Evolutionary conservation across 2,888 invertebrate species (phyloP).

Genomic region (Cryptus armator): DNA sequence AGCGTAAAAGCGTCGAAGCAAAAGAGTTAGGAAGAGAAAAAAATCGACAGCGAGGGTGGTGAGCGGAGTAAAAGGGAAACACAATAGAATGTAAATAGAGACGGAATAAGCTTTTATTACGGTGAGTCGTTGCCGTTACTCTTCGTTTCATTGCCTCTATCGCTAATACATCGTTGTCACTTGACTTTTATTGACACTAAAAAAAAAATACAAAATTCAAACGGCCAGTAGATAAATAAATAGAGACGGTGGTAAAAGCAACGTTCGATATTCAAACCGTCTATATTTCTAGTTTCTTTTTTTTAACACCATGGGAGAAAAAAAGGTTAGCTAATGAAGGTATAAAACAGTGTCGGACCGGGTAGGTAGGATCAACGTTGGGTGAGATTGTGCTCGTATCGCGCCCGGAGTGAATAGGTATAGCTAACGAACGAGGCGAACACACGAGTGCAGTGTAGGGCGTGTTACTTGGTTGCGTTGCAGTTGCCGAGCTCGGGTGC

Average conservation of each 20-base stretch:
- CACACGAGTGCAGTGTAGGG: constrained; percentile 34
- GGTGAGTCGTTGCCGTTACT: constrained; percentile 25
- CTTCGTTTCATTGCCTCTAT: constrained; percentile 10
- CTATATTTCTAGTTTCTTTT: neutral
- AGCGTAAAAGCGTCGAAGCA: constrained; percentile 8
- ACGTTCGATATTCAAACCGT: constrained; percentile 29
- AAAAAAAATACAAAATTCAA: neutral
- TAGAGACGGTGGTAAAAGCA: neutral
- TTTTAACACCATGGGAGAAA: constrained; percentile 18
- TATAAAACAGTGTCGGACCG: constrained; percentile 45
- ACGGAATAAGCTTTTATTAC: constrained; percentile 31
- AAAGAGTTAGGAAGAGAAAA: constrained; percentile 12
- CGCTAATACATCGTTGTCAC: constrained; percentile 1
- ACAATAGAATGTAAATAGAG: constrained; percentile 47
- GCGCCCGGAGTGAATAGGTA: neutral
- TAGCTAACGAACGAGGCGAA: constrained; percentile 16
- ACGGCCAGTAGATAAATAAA: neutral
- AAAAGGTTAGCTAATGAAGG: constrained; percentile 29
- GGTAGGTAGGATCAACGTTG: constrained; percentile 25
- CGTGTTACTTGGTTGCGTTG: constrained; percentile 29
- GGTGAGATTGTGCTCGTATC: neutral
- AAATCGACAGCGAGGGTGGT: constrained; percentile 2
- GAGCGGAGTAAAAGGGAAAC: neutral
- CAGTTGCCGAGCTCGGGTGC: constrained; percentile 35
- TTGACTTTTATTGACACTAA: neutral